These are phyloP conservation scores for Microctonus aethiopoides DNA, from an alignment of 2,888 invertebrate species.

Conservation along the genomic window DNA sequence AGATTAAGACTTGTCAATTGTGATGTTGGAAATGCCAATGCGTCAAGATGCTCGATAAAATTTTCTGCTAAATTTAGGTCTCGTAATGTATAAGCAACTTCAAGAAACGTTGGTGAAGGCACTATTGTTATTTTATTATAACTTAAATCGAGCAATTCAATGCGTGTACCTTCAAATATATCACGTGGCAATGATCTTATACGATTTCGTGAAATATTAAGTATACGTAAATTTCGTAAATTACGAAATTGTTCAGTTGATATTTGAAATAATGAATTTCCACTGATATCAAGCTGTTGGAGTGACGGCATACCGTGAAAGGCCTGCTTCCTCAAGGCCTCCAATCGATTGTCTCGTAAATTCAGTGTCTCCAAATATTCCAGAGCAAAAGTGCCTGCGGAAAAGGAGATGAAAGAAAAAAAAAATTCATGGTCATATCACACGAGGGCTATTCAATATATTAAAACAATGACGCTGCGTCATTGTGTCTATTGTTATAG, in stretches of 20 bases:
- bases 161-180: constrained; percentile 81
- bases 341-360: constrained; percentile 80
- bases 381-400: constrained; percentile 78
- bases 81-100: constrained; percentile 82
- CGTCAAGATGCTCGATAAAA: constrained; percentile 86
- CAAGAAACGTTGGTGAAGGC: constrained; percentile 81
- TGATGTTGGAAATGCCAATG: constrained; percentile 86
- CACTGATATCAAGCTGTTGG: constrained; percentile 83
- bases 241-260: constrained; percentile 85
- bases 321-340: constrained; percentile 78
- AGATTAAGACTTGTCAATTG: constrained; percentile 82
- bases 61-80: constrained; percentile 84
- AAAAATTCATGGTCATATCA: constrained; percentile 5
- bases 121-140: constrained; percentile 83
- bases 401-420: constrained; percentile 65
- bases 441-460: background rate
- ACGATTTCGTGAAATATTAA: constrained; percentile 80
- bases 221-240: constrained; percentile 77
- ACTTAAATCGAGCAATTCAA: constrained; percentile 84
- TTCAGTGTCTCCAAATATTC: constrained; percentile 76
- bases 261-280: constrained; percentile 80
- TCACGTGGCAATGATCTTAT: constrained; percentile 81
- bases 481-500: background rate
- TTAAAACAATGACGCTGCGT: background rate
- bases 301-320: constrained; percentile 80